Conservation (phyloP, 92 coral and sea anemone genomes). For the Actinernus sp. region DNA sequence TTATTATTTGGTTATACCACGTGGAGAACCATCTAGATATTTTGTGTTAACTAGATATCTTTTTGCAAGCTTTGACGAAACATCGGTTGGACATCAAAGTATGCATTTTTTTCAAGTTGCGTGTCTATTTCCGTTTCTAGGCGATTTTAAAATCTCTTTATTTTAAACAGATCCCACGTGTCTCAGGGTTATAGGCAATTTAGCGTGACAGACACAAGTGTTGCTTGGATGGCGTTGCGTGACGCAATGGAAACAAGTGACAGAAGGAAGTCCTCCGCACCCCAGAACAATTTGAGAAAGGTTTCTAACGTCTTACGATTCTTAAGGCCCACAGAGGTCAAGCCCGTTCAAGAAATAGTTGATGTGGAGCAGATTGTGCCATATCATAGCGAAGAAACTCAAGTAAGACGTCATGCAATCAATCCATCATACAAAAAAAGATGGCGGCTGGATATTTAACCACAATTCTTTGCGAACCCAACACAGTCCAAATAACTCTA, state of each 20-base stretch:
- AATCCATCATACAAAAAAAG: too few species aligned
- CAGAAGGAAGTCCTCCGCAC: background rate
- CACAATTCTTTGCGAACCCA: too few species aligned
- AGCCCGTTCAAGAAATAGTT: background rate
- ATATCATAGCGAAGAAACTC: background rate
- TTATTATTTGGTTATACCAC: too few species aligned
- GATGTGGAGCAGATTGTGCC: background rate
- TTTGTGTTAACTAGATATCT: too few species aligned
- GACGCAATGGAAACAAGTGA: constrained; percentile 6
- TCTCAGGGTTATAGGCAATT: background rate
- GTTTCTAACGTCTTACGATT: constrained; percentile 1
- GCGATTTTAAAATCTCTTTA: too few species aligned
- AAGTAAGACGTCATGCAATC: background rate
- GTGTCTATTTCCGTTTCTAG: too few species aligned
- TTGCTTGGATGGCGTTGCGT: constrained; percentile 47
- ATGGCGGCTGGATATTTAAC: too few species aligned
- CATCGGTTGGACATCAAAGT: too few species aligned
- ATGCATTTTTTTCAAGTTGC: too few species aligned
- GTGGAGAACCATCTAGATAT: too few species aligned
- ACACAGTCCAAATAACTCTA: too few species aligned
- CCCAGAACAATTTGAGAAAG: background rate
- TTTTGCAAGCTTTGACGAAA: too few species aligned
- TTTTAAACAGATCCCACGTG: constrained; percentile 7
- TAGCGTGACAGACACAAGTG: constrained; percentile 14
- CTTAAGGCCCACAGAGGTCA: background rate